A percentile compares a stretch with the other conserved stretches of the same genome.
Conservation (phyloP, 2,797 vertebrate species). For the Tarsius wallacei region DNA sequence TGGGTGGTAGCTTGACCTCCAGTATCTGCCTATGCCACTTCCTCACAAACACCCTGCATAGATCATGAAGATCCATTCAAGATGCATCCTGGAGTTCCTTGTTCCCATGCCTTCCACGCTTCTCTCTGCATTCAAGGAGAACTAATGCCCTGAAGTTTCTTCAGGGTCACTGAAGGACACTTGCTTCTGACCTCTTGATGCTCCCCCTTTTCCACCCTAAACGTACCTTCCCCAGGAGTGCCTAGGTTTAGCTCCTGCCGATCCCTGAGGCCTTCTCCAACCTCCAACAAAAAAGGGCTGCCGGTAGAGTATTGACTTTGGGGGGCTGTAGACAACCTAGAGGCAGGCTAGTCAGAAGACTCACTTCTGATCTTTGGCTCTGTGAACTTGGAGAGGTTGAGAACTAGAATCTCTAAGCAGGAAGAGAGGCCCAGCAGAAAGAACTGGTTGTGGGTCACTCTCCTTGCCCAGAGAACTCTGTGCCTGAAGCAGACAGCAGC, state of each 20-base stretch:
- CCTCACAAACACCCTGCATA: not conserved
- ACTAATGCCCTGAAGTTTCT: not conserved
- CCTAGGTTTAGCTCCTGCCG: not conserved
- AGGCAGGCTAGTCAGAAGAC: not conserved
- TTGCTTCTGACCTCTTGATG: not conserved
- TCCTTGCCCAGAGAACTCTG: conserved; percentile 30
- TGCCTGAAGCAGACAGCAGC: not conserved
- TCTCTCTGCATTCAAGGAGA: conserved; percentile 20
- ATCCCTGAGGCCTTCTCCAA: conserved; percentile 30
- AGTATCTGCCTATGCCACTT: not conserved
- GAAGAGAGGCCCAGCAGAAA: not conserved
- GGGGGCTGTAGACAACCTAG: not conserved
- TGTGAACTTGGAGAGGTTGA: not conserved
- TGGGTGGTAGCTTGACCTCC: not conserved
- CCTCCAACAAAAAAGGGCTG: not conserved
- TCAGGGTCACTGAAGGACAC: conserved; percentile 29
- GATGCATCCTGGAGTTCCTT: not conserved
- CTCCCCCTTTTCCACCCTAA: not conserved
- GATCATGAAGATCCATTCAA: not conserved
- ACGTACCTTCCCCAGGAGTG: not conserved
- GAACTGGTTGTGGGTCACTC: conserved; percentile 28
- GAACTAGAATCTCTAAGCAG: not conserved
- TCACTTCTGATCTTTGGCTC: conserved; percentile 78
- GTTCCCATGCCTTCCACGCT: not conserved
- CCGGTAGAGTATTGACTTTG: not conserved